phyloP scores from a whole-genome alignment of 1,140 invertebrate genomes.

The Magallana ariakensis region DNA sequence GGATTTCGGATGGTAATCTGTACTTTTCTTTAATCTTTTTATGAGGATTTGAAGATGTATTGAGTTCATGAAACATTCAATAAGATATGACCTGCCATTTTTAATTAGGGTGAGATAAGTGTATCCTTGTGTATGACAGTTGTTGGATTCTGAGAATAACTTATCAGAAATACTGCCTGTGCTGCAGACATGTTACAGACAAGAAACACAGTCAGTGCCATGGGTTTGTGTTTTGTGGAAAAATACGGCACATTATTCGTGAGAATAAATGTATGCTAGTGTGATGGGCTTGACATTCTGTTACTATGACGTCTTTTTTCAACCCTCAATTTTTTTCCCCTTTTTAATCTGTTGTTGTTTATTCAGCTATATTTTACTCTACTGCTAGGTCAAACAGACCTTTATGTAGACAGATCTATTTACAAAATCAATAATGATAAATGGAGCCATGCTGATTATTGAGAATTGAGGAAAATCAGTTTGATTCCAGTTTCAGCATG shows the following conservation, averaged over 20 bases:
- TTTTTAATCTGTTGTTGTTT: not conserved
- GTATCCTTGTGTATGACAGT: not conserved
- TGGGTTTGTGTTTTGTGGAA: not conserved
- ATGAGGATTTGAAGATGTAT: not conserved
- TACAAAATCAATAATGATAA: constrained; percentile 26
- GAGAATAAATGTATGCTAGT: not conserved
- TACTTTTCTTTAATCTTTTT: constrained; percentile 15
- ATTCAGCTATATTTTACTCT: not conserved
- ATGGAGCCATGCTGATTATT: not conserved
- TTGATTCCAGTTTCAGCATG: not conserved
- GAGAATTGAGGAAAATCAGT: not conserved
- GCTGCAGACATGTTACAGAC: constrained; percentile 6
- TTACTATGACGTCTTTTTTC: not conserved
- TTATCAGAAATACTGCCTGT: not conserved
- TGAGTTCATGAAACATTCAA: constrained; percentile 20
- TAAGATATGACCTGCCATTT: constrained; percentile 24
- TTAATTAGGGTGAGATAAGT: not conserved
- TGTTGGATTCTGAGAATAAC: constrained; percentile 25
- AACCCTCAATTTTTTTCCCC: not conserved
- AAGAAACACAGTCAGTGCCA: constrained; percentile 15
- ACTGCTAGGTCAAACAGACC: not conserved
- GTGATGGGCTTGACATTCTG: not conserved
- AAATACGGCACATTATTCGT: not conserved
- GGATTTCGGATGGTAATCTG: not conserved
- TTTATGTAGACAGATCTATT: not conserved